Percentiles rank a stretch among this genome's conserved stretches.
Conservation (phyloP, 1,140 invertebrate genomes). For the Wiebesia pumilae region DNA sequence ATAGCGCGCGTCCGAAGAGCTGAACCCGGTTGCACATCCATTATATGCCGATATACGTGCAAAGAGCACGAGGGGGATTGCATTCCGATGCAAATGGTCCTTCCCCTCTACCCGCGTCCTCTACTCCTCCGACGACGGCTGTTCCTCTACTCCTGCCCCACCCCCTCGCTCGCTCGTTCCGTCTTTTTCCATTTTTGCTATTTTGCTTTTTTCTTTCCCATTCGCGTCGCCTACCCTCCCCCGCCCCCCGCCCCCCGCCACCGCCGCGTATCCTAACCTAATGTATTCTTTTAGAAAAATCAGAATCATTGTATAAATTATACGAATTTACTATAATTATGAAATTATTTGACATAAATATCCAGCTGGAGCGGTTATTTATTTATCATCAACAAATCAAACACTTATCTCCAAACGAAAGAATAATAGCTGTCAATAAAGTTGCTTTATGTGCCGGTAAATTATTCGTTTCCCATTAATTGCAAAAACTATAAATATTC, state of each 20-base stretch:
- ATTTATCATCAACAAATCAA: neutral
- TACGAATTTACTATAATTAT: neutral
- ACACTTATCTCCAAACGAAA: neutral
- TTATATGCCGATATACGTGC: conserved; percentile 17
- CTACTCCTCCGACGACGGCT: neutral
- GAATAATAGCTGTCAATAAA: neutral
- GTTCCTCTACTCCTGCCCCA: neutral
- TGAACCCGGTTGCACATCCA: neutral
- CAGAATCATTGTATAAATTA: too few species aligned
- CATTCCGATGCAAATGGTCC: conserved; percentile 72
- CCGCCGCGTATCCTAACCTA: neutral
- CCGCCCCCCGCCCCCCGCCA: too few species aligned
- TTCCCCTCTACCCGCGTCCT: conserved; percentile 32
- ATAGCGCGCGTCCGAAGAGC: neutral
- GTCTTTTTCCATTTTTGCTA: neutral
- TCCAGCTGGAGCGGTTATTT: neutral
- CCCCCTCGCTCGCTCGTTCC: neutral
- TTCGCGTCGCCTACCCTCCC: conserved; percentile 23
- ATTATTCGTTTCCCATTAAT: neutral
- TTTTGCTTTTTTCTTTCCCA: neutral
- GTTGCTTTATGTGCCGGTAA: neutral
- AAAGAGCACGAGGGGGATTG: conserved; percentile 60
- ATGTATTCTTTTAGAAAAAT: neutral
- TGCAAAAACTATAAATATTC: neutral
- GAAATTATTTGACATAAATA: neutral